phyloP scores from a whole-genome alignment of 2,113 vertebrate species.

The Pachypanchax playfairii region DNA sequence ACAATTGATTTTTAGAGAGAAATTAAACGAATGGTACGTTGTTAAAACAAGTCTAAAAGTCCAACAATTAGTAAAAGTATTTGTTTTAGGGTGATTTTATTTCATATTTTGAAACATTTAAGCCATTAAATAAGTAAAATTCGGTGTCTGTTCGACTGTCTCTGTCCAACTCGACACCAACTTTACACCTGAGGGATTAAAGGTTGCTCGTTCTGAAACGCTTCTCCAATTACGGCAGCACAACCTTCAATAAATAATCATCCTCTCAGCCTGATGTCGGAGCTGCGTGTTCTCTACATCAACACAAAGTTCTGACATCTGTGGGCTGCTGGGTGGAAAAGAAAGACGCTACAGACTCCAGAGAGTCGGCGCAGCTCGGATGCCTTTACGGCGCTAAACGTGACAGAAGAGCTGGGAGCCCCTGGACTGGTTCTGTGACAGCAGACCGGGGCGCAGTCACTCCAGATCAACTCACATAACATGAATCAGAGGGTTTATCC shows the following conservation, averaged over 20 bases:
- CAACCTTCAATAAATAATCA: background rate
- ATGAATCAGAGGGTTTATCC: slow-evolving; percentile 17
- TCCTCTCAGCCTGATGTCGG: background rate
- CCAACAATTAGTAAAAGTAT: too few relatives aligned
- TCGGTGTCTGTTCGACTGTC: background rate
- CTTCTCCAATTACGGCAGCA: too few relatives aligned
- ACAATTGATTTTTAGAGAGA: too few relatives aligned
- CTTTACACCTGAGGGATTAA: background rate
- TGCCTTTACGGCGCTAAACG: slow-evolving; percentile 21
- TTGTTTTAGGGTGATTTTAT: too few relatives aligned
- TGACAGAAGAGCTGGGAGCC: slow-evolving; percentile 30
- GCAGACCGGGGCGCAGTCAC: slow-evolving; percentile 30
- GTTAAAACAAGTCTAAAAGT: too few relatives aligned
- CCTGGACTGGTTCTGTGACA: slow-evolving; percentile 21
- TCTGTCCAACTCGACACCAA: too few relatives aligned
- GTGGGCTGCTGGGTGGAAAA: slow-evolving; percentile 4
- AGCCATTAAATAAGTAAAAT: too few relatives aligned
- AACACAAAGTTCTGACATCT: slow-evolving; percentile 15
- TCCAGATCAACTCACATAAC: slow-evolving; percentile 30
- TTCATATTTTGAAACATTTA: too few relatives aligned
- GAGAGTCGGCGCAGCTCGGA: slow-evolving; percentile 13
- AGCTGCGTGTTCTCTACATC: background rate
- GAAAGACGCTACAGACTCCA: slow-evolving; percentile 19
- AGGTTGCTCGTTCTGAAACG: background rate
- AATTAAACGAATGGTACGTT: too few relatives aligned